Evolutionary conservation across 2,113 vertebrate species (phyloP).

Genomic region (Grammomys dolichurus): DNA sequence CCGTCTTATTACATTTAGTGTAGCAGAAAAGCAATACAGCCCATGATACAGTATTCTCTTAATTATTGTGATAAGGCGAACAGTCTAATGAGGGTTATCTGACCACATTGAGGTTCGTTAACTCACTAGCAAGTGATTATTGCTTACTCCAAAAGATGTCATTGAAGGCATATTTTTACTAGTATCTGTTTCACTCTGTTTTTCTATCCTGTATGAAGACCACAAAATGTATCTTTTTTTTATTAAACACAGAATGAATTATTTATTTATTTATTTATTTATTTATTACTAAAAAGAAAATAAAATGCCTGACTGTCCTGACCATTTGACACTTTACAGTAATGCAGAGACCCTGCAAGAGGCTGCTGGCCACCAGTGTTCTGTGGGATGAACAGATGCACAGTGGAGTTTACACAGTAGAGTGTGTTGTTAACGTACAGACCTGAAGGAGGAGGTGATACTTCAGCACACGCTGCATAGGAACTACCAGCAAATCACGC

Average conservation of each 20-base stretch:
- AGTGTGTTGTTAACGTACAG: neutral
- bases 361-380: rapidly evolving
- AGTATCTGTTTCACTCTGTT: neutral
- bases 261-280: neutral
- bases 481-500: slow-evolving; percentile 97
- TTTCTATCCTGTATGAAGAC: neutral
- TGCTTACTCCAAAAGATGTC: neutral
- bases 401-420: too few species aligned
- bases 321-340: neutral
- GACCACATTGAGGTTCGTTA: neutral
- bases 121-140: slow-evolving; percentile 18
- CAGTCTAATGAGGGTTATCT: slow-evolving; percentile 47
- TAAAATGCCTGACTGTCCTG: neutral
- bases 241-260: neutral
- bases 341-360: neutral
- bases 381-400: neutral
- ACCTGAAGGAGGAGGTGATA: slow-evolving; percentile 98
- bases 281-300: neutral
- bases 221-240: slow-evolving; percentile 13
- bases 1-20: slow-evolving; percentile 80
- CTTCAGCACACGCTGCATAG: slow-evolving; percentile 98
- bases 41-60: neutral
- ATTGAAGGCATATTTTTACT: neutral
- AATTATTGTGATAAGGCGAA: slow-evolving; percentile 26
- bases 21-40: slow-evolving; percentile 61